Percentiles rank a stretch among this genome's conserved stretches.
Conservation (phyloP, 2,797 vertebrate species). For the Bucorvus abyssinicus region DNA sequence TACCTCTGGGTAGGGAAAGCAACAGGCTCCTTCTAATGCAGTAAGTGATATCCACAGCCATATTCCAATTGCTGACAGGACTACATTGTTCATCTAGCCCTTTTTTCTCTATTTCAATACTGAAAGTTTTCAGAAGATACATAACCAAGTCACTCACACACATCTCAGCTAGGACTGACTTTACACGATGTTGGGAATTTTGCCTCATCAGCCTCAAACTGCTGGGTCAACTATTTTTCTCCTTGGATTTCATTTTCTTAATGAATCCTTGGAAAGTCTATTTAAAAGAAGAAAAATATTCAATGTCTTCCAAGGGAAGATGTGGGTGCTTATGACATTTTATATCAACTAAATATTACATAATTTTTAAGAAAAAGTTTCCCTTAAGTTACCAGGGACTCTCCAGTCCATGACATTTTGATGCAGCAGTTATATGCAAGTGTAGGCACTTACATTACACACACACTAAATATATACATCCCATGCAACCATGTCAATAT, state of each 20-base stretch:
- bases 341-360: not conserved
- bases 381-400: not conserved
- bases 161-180: not conserved
- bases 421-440: not conserved
- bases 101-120: not conserved
- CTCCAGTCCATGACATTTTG: not conserved
- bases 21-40: not conserved
- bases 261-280: not conserved
- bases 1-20: not conserved
- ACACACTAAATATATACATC: not conserved
- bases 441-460: not conserved
- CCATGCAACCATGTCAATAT: not conserved
- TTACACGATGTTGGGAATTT: not conserved
- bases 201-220: not conserved
- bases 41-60: not conserved
- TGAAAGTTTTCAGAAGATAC: not conserved
- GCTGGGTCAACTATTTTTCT: slow-evolving; percentile 12
- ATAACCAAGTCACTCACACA: not conserved
- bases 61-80: not conserved
- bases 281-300: not conserved
- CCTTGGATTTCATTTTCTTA: slow-evolving; percentile 18
- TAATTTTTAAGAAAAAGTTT: not conserved
- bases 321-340: not conserved
- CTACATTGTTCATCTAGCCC: not conserved
- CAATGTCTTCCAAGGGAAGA: not conserved